Evolutionary conservation across 2,113 vertebrate genomes (phyloP).

Genomic region (Caloenas nicobarica): DNA sequence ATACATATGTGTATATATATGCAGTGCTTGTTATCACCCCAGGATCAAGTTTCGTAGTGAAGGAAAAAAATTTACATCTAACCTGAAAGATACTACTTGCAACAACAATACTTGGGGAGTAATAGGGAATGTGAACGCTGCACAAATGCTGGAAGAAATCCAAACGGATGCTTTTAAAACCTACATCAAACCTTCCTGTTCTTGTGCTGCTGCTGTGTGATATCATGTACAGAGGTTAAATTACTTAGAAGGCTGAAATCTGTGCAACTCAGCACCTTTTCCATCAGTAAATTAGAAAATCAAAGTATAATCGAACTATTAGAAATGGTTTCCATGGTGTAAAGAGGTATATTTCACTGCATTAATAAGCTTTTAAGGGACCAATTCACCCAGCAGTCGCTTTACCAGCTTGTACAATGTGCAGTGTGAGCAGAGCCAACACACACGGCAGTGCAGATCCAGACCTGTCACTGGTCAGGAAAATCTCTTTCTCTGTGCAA

Average conservation of each 20-base stretch:
- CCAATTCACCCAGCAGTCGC: neutral
- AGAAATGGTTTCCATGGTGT: neutral
- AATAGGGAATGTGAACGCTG: neutral
- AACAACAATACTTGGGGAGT: neutral
- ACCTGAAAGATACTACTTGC: slow-evolving; percentile 9
- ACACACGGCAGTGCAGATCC: neutral
- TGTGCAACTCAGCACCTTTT: slow-evolving; percentile 27
- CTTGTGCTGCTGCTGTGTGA: slow-evolving; percentile 39
- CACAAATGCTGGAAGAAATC: slow-evolving; percentile 40
- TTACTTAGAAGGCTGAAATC: slow-evolving; percentile 36
- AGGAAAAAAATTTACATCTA: slow-evolving; percentile 37
- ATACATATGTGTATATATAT: neutral
- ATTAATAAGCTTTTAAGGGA: slow-evolving; percentile 22
- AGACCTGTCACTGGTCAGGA: neutral
- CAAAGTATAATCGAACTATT: slow-evolving; percentile 29
- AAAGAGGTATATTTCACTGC: neutral
- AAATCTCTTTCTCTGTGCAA: neutral
- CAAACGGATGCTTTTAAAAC: slow-evolving; percentile 41
- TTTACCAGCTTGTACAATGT: neutral
- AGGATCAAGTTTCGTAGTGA: slow-evolving; percentile 25
- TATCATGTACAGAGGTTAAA: slow-evolving; percentile 29
- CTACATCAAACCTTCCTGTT: slow-evolving; percentile 19
- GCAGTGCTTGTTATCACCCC: slow-evolving; percentile 8
- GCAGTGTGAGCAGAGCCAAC: neutral
- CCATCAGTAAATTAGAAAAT: slow-evolving; percentile 44